Conservation (phyloP, 1,140 invertebrate species). For the Belonocnema kinseyi region DNA sequence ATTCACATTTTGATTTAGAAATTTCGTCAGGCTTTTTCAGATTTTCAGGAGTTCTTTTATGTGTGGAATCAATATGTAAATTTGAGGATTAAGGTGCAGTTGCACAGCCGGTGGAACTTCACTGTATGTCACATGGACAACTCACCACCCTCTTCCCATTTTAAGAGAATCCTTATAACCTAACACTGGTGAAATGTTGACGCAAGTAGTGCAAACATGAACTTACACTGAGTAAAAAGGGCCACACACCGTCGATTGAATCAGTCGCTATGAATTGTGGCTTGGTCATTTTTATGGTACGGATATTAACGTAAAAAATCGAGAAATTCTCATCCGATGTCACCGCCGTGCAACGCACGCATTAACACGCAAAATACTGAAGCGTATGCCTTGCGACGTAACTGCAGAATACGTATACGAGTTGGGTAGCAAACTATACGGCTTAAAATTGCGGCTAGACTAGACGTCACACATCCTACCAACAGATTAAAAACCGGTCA, state of each 20-base stretch:
- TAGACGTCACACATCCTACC: neutral
- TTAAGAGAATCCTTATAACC: too few species aligned
- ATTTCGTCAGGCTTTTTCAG: too few species aligned
- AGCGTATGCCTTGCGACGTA: neutral
- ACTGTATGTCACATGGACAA: too few species aligned
- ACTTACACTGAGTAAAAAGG: conserved; percentile 72
- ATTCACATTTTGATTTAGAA: too few species aligned
- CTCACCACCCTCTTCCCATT: too few species aligned
- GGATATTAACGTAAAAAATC: neutral
- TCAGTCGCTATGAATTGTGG: conserved; percentile 57
- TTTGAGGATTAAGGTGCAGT: too few species aligned
- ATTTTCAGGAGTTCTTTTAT: too few species aligned
- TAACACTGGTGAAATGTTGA: neutral
- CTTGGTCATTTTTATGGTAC: conserved; percentile 42
- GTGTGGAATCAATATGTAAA: too few species aligned
- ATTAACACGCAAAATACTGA: neutral
- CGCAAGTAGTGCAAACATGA: conserved; percentile 35
- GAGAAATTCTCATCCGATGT: conserved; percentile 12
- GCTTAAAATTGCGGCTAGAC: neutral
- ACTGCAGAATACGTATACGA: too few species aligned
- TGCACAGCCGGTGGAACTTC: too few species aligned
- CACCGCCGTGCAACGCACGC: neutral
- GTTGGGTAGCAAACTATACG: neutral
- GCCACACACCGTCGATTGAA: conserved; percentile 68
- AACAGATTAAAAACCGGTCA: neutral